Evolutionary conservation across 1,140 invertebrate genomes (phyloP).

Genomic region (Melipona quadrifasciata): DNA sequence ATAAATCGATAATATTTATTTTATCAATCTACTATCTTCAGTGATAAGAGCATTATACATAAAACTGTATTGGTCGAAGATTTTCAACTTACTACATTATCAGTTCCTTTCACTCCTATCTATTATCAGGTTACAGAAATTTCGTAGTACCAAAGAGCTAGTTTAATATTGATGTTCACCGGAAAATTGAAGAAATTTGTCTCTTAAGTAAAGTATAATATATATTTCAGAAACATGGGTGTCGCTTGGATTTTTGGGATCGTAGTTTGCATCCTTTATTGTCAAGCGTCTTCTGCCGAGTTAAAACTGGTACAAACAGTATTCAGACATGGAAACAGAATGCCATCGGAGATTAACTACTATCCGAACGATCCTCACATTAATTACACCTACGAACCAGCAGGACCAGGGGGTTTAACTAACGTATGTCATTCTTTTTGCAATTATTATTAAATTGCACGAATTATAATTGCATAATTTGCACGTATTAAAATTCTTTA

Average conservation of each 20-base stretch:
- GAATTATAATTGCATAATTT: neutral
- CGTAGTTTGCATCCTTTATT: neutral
- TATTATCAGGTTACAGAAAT: neutral
- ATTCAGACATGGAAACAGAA: constrained; percentile 39
- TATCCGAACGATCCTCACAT: constrained; percentile 25
- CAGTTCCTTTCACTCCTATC: too few relatives aligned
- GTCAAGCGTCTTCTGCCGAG: neutral
- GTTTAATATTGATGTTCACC: neutral
- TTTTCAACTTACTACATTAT: too few relatives aligned
- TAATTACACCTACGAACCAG: constrained; percentile 5
- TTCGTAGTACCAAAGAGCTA: neutral
- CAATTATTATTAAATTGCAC: neutral
- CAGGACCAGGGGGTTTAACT: constrained; percentile 17
- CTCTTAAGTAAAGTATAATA: neutral
- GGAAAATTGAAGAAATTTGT: neutral
- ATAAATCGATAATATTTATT: neutral
- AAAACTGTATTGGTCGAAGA: too few relatives aligned
- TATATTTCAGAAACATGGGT: neutral
- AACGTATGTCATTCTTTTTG: constrained; percentile 9
- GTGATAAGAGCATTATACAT: neutral
- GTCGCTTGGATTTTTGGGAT: neutral
- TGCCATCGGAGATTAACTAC: neutral
- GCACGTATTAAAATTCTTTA: neutral
- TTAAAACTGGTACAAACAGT: neutral
- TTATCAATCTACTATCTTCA: neutral